These are phyloP conservation scores for Idaea biselata DNA, from an alignment of 2,888 invertebrate species.

Conservation along the genomic window DNA sequence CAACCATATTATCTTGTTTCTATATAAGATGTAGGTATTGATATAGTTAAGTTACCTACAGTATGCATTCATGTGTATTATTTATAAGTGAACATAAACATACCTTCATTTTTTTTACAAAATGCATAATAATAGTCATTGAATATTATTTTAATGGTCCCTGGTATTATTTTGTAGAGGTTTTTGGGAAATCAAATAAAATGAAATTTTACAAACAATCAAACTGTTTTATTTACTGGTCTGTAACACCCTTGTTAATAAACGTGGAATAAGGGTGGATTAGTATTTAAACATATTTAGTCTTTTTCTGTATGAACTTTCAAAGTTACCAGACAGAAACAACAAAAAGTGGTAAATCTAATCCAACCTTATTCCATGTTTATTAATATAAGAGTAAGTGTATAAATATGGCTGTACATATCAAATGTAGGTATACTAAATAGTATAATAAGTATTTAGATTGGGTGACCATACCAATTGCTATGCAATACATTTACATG, in stretches of 20 bases:
- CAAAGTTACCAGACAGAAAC: too few species aligned
- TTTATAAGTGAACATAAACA: slow-evolving; percentile 27
- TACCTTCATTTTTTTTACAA: slow-evolving; percentile 39
- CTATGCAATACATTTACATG: not conserved
- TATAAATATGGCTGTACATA: not conserved
- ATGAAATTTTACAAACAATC: slow-evolving; percentile 54
- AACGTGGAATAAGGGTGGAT: too few species aligned
- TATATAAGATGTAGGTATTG: slow-evolving; percentile 2
- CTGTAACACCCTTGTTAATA: too few species aligned
- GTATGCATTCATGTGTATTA: not conserved
- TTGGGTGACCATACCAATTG: not conserved
- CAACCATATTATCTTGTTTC: not conserved
- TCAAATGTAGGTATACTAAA: not conserved
- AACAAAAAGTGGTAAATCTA: too few species aligned
- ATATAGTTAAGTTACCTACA: slow-evolving; percentile 1
- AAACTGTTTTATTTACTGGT: slow-evolving; percentile 38
- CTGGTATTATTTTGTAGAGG: slow-evolving; percentile 78
- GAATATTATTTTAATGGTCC: slow-evolving; percentile 64
- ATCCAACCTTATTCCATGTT: too few species aligned
- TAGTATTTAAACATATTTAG: too few species aligned
- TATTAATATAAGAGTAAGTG: too few species aligned
- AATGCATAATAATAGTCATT: slow-evolving; percentile 34
- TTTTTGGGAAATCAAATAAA: slow-evolving; percentile 74
- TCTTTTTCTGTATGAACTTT: too few species aligned
- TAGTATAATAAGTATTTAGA: not conserved